Evolutionary conservation across 2,888 invertebrate genomes (phyloP), one percentile per base, ranked within the genome.

Genomic region (Ornithoptera priamus): DNA sequence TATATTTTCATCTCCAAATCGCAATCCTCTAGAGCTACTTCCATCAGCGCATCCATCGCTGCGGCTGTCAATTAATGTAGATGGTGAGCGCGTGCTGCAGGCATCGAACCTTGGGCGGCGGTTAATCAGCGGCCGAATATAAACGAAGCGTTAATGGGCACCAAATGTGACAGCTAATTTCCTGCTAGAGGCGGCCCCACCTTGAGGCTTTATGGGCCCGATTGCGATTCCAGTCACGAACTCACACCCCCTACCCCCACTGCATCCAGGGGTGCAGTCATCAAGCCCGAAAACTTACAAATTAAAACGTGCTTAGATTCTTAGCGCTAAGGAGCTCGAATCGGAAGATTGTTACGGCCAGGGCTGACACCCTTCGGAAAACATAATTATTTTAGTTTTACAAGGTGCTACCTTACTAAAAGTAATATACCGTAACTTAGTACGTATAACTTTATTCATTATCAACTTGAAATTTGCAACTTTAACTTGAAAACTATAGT

Each of bases 101-200:
- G 61, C 68, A 58, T 62, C 72, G 69, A 73, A 72, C 68, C 72
- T 72, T 65, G 74, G 73, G 73, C 72, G 73, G 73, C 72, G 73
- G 81, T 81, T 85, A 84, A 87, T 87, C 85, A 86, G 80, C 75
- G 72, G 77, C 72, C 77, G 77, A 80, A 80, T 74, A 77, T 75
- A 73, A 75, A 77, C 78, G 75, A 73, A 76, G 73, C 80, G 79
- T 81, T 87, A 87, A 88, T 88, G 81, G 83, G 78, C 80, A 84
- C 83, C 80, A 88, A 90, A 88, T 88, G 89, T 88, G 90, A 89
- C 90, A 90, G 87, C 86, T 88, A 89, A 90, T 90, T 90, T 88
- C 88, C 88, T 85, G 85, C 82, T 85, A 84, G 84, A 85, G 85
- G 80, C 85, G 82, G 82, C 81, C 80, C 80, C 80, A 83, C 85